phyloP scores from a whole-genome alignment of 1,140 invertebrate genomes.

The Psilanteris sp. region DNA sequence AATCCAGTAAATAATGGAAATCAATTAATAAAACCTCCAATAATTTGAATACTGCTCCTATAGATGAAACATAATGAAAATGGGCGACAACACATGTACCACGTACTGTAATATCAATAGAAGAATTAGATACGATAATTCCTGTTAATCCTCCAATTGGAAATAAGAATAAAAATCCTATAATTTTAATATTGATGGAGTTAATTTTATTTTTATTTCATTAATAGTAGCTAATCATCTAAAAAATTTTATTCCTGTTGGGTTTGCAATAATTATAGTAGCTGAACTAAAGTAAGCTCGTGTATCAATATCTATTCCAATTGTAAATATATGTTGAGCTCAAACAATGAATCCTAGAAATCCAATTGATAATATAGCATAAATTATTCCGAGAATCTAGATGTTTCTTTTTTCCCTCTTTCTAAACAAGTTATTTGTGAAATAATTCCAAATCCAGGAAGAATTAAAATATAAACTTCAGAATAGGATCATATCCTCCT shows the following conservation, averaged over 20 bases:
- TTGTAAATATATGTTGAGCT: constrained; percentile 87
- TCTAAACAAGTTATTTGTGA: constrained; percentile 83
- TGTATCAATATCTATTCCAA: constrained; percentile 87
- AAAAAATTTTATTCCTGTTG: constrained; percentile 84
- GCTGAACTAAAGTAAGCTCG: constrained; percentile 87
- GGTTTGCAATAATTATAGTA: constrained; percentile 88
- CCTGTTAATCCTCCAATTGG: constrained; percentile 83
- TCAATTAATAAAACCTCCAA: constrained; percentile 85
- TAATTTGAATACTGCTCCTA: constrained; percentile 85
- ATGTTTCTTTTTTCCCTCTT: constrained; percentile 82
- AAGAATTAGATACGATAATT: constrained; percentile 85
- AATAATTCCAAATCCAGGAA: constrained; percentile 84
- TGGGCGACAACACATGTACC: constrained; percentile 83
- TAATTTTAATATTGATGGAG: constrained; percentile 81
- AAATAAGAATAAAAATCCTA: constrained; percentile 88
- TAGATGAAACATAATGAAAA: constrained; percentile 81
- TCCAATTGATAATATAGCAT: constrained; percentile 84
- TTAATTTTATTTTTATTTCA: constrained; percentile 80
- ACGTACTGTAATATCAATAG: constrained; percentile 82
- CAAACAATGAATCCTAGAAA: constrained; percentile 85
- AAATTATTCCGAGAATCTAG: constrained; percentile 83
- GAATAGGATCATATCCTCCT: constrained; percentile 64
- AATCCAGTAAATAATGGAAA: constrained; percentile 83
- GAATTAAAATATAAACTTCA: constrained; percentile 76
- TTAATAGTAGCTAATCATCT: constrained; percentile 82